phyloP scores from a whole-genome alignment of 2,888 invertebrate genomes.

The Strigamia maritima region DNA sequence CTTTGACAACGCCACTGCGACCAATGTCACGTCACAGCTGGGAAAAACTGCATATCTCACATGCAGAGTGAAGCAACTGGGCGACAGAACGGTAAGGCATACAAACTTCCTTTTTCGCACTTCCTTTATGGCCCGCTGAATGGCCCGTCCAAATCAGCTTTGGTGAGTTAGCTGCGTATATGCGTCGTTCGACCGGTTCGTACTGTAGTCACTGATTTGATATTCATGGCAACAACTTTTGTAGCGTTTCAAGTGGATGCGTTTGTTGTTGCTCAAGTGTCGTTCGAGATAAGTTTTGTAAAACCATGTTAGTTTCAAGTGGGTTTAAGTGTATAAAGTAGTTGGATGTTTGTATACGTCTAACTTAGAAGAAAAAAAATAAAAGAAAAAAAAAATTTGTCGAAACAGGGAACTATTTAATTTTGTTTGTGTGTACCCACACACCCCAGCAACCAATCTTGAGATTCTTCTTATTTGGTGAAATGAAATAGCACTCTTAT shows the following conservation, averaged over 20 bases:
- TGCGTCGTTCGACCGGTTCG: neutral
- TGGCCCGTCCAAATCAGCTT: neutral
- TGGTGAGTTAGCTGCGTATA: neutral
- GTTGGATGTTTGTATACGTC: neutral
- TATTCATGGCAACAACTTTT: constrained; percentile 7
- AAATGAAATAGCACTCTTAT: no score
- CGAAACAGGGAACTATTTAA: no score
- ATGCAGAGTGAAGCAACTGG: constrained; percentile 41
- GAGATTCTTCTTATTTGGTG: no score
- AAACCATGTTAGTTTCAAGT: neutral
- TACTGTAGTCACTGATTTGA: neutral
- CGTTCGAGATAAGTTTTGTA: neutral
- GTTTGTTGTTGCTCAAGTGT: neutral
- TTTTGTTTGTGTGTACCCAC: no score
- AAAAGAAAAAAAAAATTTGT: no score
- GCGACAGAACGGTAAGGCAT: constrained; percentile 42
- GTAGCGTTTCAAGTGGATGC: constrained; percentile 4
- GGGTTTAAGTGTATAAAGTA: neutral
- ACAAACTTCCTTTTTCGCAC: neutral
- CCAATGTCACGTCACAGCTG: constrained; percentile 41
- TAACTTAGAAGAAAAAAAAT: no score
- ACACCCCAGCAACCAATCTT: no score
- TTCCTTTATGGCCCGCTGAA: constrained; percentile 8
- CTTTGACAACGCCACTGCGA: constrained; percentile 41
- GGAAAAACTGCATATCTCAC: constrained; percentile 41